These are phyloP conservation scores for Odontamblyopus lacepedii DNA, from an alignment of 2,797 vertebrate genomes.

Conservation along the genomic window DNA sequence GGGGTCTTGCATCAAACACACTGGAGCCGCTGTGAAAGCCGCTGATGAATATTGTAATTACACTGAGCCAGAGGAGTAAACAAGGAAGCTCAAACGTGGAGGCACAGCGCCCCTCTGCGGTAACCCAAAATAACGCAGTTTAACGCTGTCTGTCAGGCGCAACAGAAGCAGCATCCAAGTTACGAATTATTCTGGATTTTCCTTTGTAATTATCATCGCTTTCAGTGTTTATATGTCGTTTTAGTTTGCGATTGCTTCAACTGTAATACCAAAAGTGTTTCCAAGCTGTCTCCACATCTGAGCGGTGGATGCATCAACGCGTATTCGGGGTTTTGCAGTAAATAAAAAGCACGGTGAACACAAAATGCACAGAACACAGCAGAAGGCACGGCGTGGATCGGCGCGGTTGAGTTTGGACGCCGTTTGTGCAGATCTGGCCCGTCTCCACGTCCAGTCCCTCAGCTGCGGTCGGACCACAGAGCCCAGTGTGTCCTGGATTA, in stretches of 20 bases:
- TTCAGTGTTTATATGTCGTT: neutral
- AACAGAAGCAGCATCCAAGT: slow-evolving; percentile 20
- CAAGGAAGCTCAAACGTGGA: neutral
- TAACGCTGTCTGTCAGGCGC: slow-evolving; percentile 45
- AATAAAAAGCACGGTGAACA: neutral
- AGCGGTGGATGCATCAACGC: neutral
- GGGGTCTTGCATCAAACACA: neutral
- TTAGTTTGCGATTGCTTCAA: neutral
- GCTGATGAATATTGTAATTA: slow-evolving; percentile 12
- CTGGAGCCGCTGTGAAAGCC: neutral
- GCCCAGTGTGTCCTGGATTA: slow-evolving; percentile 21
- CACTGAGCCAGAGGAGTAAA: neutral
- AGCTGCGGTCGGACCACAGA: slow-evolving; percentile 37
- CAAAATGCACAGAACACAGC: neutral
- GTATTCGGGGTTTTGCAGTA: neutral
- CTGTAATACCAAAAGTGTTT: neutral
- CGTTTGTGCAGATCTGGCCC: slow-evolving; percentile 38
- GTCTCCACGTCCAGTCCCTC: slow-evolving; percentile 29
- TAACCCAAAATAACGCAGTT: slow-evolving; percentile 30
- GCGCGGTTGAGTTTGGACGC: slow-evolving; percentile 35
- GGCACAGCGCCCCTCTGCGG: slow-evolving; percentile 53
- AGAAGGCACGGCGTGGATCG: neutral
- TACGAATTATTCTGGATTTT: neutral
- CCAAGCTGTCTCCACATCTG: neutral
- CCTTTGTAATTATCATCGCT: too few relatives aligned